Percentiles rank a stretch among this genome's conserved stretches.
Evolutionary conservation across 2,888 invertebrate species (phyloP).

Genomic region (Tetropium fuscum): DNA sequence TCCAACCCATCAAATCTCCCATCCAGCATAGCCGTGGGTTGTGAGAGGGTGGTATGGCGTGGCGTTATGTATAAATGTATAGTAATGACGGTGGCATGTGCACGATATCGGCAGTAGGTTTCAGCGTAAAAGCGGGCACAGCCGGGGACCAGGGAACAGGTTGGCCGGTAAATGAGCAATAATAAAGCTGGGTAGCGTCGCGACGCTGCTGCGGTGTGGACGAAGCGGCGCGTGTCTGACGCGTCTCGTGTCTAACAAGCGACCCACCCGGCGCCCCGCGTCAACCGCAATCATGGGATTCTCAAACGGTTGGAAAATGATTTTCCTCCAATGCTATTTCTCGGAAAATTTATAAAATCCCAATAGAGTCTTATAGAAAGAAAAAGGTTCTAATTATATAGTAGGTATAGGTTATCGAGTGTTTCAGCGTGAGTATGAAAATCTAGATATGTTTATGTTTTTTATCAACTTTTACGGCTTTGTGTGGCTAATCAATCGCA

Average conservation of each 20-base stretch:
- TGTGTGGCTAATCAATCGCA: too few relatives aligned
- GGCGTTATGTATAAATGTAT: constrained; percentile 41
- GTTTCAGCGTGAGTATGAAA: too few relatives aligned
- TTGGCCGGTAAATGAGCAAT: constrained; percentile 63
- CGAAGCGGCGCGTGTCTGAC: constrained; percentile 66
- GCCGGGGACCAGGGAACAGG: constrained; percentile 53
- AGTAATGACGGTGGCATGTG: constrained; percentile 40
- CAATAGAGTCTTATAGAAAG: too few relatives aligned
- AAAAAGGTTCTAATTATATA: too few relatives aligned
- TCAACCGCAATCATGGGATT: constrained; percentile 55
- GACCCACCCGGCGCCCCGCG: constrained; percentile 54
- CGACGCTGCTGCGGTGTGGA: constrained; percentile 54
- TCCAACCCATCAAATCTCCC: constrained; percentile 27
- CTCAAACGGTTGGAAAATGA: constrained; percentile 51
- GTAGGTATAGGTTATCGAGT: too few relatives aligned
- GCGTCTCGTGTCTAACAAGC: constrained; percentile 67
- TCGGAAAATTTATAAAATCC: too few relatives aligned
- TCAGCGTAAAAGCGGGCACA: constrained; percentile 32
- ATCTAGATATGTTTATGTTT: too few relatives aligned
- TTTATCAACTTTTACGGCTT: too few relatives aligned
- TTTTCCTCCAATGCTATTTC: too few relatives aligned
- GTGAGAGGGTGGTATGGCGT: constrained; percentile 24
- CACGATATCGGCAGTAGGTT: constrained; percentile 27
- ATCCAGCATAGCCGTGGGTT: constrained; percentile 15
- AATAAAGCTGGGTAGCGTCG: constrained; percentile 58